phyloP scores from a whole-genome alignment of 2,113 vertebrate genomes.

The Pluvianellus socialis region DNA sequence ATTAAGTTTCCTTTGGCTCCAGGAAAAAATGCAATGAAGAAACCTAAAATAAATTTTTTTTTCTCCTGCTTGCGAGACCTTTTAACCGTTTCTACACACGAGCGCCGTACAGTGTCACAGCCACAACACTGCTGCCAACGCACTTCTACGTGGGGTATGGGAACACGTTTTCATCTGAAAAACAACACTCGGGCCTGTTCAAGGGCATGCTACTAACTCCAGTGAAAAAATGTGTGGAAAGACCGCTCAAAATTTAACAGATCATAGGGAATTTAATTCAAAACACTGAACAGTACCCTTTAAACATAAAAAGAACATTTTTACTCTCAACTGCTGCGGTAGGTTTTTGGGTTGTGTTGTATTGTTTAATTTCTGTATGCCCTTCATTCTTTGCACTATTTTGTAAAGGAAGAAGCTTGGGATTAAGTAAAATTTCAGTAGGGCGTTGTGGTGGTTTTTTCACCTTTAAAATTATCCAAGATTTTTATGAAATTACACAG shows the following conservation, averaged over 20 bases:
- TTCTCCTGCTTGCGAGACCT: background rate
- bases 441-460: background rate
- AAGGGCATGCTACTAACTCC: too few species aligned
- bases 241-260: background rate
- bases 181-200: accelerated
- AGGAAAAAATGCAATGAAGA: background rate
- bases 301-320: background rate
- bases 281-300: background rate
- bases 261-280: background rate
- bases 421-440: background rate
- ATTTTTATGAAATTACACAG: background rate
- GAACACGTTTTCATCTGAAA: background rate
- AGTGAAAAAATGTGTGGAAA: background rate
- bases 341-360: background rate
- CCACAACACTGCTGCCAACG: background rate
- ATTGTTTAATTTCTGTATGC: background rate
- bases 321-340: too few species aligned
- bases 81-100: background rate
- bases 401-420: background rate
- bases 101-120: background rate
- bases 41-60: background rate
- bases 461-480: background rate
- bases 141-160: background rate
- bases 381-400: background rate
- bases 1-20: background rate